These are phyloP conservation scores for Cavia aperea DNA, from an alignment of 2,113 vertebrate genomes.

Conservation along the genomic window DNA sequence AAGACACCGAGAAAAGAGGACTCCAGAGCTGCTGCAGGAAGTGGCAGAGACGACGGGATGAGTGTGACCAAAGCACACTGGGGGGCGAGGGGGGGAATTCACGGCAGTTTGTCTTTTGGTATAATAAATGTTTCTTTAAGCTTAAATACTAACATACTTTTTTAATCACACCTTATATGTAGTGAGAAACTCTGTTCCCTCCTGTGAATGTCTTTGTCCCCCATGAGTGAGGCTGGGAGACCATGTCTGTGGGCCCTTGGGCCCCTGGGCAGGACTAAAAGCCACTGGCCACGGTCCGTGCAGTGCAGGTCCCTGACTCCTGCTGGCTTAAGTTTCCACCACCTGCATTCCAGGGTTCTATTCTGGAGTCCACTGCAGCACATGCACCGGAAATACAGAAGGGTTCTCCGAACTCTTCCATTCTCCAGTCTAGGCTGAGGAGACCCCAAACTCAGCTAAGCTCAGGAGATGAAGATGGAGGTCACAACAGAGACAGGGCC, in stretches of 20 bases:
- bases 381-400: fast-evolving
- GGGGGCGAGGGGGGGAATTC: not conserved
- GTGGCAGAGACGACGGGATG: not conserved
- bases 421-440: no score
- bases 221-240: fast-evolving
- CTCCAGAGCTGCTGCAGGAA: not conserved
- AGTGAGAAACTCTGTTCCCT: not conserved
- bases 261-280: not conserved
- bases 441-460: not conserved
- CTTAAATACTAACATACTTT: not conserved
- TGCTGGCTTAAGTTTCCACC: no score
- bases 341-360: fast-evolving
- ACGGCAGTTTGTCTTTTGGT: not conserved
- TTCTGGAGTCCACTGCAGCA: not conserved
- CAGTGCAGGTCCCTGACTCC: fast-evolving
- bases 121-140: not conserved
- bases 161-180: not conserved
- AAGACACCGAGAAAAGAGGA: not conserved
- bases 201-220: fast-evolving
- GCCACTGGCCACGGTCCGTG: not conserved
- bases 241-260: not conserved
- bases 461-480: fast-evolving
- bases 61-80: not conserved
- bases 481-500: fast-evolving
- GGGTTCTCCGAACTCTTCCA: no score